Conservation (phyloP, 2,113 vertebrate species). For the Eleginops maclovinus region DNA sequence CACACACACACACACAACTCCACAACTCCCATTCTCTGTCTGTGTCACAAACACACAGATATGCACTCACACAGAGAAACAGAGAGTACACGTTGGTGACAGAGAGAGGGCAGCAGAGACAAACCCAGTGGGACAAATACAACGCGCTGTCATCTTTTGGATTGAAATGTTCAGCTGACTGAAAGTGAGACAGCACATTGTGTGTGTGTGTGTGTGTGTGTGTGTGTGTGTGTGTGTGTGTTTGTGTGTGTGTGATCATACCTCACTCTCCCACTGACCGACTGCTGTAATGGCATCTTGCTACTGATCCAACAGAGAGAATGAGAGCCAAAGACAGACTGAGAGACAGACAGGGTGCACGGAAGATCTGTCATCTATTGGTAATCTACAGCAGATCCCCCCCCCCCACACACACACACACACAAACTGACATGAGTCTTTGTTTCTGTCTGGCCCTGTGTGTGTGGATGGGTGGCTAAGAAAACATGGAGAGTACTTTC, state of each 20-base stretch:
- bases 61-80: background rate
- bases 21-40: too few relatives aligned
- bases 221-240: too few relatives aligned
- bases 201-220: too few relatives aligned
- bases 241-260: background rate
- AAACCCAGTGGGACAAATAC: constrained; percentile 28
- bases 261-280: background rate
- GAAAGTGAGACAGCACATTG: background rate
- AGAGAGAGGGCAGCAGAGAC: constrained; percentile 62
- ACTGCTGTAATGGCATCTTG: constrained; percentile 5
- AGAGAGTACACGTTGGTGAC: constrained; percentile 29
- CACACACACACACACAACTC: background rate
- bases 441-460: constrained; percentile 1
- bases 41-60: background rate
- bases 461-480: constrained; percentile 2
- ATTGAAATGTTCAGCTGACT: constrained; percentile 5
- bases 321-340: constrained; percentile 7
- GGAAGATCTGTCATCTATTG: constrained; percentile 51
- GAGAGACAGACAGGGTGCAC: background rate
- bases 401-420: too few relatives aligned
- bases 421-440: too few relatives aligned
- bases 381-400: constrained; percentile 61
- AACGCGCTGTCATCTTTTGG: background rate
- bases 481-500: background rate
- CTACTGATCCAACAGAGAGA: constrained; percentile 12